Base-by-base conservation (phyloP, 2,113 vertebrate species). In the Takifugu flavidus region DNA sequence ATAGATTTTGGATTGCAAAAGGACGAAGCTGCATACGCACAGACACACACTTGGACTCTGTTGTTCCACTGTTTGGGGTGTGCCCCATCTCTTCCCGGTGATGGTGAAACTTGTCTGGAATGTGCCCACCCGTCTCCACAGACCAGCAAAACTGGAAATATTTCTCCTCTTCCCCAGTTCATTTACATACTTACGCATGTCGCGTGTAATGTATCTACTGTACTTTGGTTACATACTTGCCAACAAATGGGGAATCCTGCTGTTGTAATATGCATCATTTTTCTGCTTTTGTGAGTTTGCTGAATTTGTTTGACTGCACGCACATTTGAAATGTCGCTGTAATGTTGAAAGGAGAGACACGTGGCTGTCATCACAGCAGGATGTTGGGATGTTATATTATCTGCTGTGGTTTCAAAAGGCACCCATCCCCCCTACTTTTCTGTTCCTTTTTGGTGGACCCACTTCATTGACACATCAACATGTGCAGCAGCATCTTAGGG, bases 81-180 rank as follows among this genome's bases (percentile, higher is more conserved):
- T 69, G 74, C 75, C 59, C 47, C 72, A 52, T 25, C 71, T 49
- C 65, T 34, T 57, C 65, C 57, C 44, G 44, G 25, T 20, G 52
- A 57, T 51, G 27, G 29, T 47, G 52, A 70, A 80, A 68, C 45
- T 2, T 46, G 42, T 5, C 28, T 25, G 76, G 76, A 82, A 77
- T 70, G 50, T 56, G 42, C 27, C 68, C 58, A 8, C 20, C 4
- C 13, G 39, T 56, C 52, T 56, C 46, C 25, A 7, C n/a, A 4
- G 42, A 64, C 20, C 62, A 15, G 72, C 20, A n/a, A 20, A 75
- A 75, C 65, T 67, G 71, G 65, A 77, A 62, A 56, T 10, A 34
- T 14, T 47, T 13, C 45, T 66, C 58, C 25, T 12, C 15, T 28
- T 27, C 26, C 12, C 13, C 27, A 7, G 25, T 2, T 0, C 43